Conservation (phyloP, 2,113 vertebrate species). For the Onychostruthus taczanowskii region DNA sequence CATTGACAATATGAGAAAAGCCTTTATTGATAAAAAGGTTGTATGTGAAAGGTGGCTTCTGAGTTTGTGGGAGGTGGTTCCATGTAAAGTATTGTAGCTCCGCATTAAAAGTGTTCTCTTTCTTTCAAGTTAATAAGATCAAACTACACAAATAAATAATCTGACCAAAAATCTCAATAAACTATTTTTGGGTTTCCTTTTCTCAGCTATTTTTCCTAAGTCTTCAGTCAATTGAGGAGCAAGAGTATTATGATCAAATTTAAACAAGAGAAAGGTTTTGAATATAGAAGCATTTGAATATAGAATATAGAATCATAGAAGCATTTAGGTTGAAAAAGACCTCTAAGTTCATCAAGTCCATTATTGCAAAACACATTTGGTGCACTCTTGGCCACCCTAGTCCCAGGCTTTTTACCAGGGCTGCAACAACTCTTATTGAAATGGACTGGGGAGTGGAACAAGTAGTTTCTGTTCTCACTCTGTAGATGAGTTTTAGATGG, state of each 20-base stretch:
- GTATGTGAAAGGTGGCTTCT: background rate
- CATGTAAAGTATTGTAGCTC: background rate
- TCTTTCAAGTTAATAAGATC: background rate
- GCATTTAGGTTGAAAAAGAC: background rate
- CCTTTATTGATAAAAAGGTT: background rate
- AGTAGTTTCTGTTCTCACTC: background rate
- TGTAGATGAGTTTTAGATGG: background rate
- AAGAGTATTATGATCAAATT: background rate
- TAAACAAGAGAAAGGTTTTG: background rate
- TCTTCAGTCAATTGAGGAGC: background rate
- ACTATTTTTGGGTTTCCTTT: background rate
- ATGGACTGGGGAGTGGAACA: background rate
- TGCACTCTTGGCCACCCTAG: background rate
- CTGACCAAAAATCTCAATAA: background rate
- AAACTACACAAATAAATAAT: background rate
- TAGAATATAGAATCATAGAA: background rate
- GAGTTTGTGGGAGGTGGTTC: background rate
- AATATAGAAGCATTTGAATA: background rate
- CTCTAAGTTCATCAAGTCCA: background rate
- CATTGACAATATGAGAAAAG: background rate
- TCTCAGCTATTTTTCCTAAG: background rate
- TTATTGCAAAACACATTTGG: background rate
- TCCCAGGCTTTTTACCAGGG: background rate
- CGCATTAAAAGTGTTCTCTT: background rate
- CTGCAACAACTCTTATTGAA: background rate